Evolutionary conservation across 2,888 invertebrate genomes (phyloP).

Genomic region (Melieria crassipennis): DNA sequence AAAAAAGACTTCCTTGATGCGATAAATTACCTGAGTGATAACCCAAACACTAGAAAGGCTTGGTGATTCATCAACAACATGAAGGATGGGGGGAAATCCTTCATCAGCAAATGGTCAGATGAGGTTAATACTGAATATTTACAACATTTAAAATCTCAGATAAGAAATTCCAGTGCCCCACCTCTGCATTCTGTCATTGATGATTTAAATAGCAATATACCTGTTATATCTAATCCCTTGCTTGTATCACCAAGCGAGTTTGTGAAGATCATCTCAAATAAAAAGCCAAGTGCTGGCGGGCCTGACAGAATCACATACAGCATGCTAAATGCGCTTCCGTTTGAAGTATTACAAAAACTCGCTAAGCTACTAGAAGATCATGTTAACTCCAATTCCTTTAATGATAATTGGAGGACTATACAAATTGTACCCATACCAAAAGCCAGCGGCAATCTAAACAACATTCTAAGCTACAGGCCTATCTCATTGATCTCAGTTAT

Average conservation of each 20-base stretch:
- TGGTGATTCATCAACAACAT: not conserved
- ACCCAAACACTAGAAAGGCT: not conserved
- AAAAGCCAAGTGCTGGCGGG: not conserved
- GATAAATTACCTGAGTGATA: not conserved
- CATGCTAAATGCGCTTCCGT: not conserved
- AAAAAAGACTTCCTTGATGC: not conserved
- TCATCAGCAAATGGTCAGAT: not conserved
- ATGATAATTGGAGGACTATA: not conserved
- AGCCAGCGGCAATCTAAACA: not conserved
- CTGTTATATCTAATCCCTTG: not conserved
- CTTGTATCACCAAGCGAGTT: not conserved
- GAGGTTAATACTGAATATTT: constrained; percentile 3
- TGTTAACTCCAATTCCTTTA: not conserved
- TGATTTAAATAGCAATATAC: not conserved
- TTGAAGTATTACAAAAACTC: not conserved
- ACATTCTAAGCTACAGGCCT: not conserved
- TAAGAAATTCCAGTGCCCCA: not conserved
- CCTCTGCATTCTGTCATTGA: not conserved
- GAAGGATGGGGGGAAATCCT: not conserved
- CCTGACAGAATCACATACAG: not conserved
- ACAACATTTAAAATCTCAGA: not conserved
- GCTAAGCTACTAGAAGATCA: not conserved
- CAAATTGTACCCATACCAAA: not conserved
- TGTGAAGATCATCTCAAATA: not conserved
- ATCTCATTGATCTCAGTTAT: constrained; percentile 4